Base-by-base conservation (phyloP, 2,888 invertebrate species). In the Hydrotaea cyrtoneurina region DNA sequence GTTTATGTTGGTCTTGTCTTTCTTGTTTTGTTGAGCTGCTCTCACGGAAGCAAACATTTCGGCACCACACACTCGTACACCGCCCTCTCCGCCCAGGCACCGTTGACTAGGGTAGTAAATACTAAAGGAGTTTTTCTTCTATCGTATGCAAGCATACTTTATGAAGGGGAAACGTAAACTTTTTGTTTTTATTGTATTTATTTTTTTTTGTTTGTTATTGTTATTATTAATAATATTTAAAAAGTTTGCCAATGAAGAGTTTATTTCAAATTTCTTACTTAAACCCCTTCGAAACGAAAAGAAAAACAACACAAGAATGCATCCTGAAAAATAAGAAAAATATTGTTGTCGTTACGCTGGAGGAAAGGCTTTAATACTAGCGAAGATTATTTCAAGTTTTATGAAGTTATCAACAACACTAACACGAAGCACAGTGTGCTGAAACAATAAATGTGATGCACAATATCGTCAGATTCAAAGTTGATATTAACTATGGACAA, bases 1-100 rank as follows among this genome's bases (percentile, higher is more conserved):
- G 78, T 81, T 80, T 80, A 13, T 59, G 8, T 78, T 39, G 11
- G 21, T 19, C 21, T 21, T 57, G 55, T 0, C 8, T 11, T 57
- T 1, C 21, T 57, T 57, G 10, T 19, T 57, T 57, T 57, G 23
- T 57, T 57, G 31, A 4, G 31, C 7, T 31, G 7, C 7, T 31
- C 3, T 31, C 7, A 31, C 13, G 23, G 19, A 57, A 21, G 17
- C 11, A 21, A 57, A 57, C 55, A 21, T 57, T 21, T 19, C 17
- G 17, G 55, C 55, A 57, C n/a, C 53, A 57, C 8, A 57, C 1
- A 50, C 1, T n/a, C 2, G 39, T n/a, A 50, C n/a, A 57, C 39
- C 3, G 1, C 3, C 23, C 0, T 57, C 31, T 7, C 31, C 31
- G 2, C 31, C 31, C 31, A 7, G 3, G 11, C 39, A 39, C 39